Base-by-base conservation (phyloP, 2,797 vertebrate species). In the Lateolabrax maculatus region DNA sequence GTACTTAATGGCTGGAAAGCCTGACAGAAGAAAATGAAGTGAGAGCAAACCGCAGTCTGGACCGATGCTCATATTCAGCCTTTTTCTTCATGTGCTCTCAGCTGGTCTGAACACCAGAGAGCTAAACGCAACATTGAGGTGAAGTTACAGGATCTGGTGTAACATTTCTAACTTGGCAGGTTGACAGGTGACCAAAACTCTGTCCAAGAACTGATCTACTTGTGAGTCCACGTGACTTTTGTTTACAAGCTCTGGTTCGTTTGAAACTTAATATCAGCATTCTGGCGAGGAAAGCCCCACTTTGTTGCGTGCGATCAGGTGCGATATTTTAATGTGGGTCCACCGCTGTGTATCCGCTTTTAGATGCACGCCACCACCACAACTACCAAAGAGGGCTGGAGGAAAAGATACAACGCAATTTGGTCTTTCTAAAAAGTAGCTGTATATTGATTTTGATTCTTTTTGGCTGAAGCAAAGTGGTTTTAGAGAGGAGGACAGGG, bases 351-450 rank as follows among this genome's bases (percentile, higher is more conserved):
- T 2, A n/a, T 44, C n/a, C 19, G 25, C 52, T 25, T 66, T 63
- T 44, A 58, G 49, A 44, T 15, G 12, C 60, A 15, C 27, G 81
- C 75, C 85, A 43, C 80, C 80, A 77, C 86, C 92, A 89, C 92
- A 72, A 81, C 87, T 64, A 90, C 70, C 27, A 58, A 73, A 60
- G 71, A 90, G 90, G 89, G 80, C 71, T 58, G 80, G 84, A 85
- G 86, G 84, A 80, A 89, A 90, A 89, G 88, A 90, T 91, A 93
- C 81, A 93, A 94, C 90, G 71, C 62, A 94, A 94, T 95, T 95
- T 95, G 94, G 93, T 94, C 93, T 94, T 94, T 94, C 89, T 94
- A 93, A 95, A 93, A 94, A 94, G 94, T 93, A 95, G 93, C 93
- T 93, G 93, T 95, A 94, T 93, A 88, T 94, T 92, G 90, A 94